Evolutionary conservation across 2,113 vertebrate genomes (phyloP), one percentile per base, ranked within the genome.

Genomic region (Ptychochromis oligacanthus): DNA sequence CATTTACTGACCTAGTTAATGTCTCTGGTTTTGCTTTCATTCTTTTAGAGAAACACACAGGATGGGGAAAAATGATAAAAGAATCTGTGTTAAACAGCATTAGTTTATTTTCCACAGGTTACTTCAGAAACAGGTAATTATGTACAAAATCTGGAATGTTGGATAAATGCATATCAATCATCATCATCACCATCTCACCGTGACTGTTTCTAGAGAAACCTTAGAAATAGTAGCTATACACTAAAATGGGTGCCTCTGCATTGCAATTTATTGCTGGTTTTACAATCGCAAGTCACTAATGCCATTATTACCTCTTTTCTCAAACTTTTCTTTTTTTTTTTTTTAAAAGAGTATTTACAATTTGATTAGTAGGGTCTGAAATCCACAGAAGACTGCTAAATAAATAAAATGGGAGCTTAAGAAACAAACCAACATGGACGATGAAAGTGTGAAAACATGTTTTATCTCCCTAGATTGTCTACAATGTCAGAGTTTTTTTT

Each of bases 101-200:
- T 97, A 96, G 95, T 98, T 98, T 97, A 97, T 97, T 98, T 95
- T 96, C 95, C 96, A 95, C 96, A 96, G 97, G 95, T 97, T 97
- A 97, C 91, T 93, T 97, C 95, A 96, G 96, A 97, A 97, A 97
- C 95, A 96, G 93, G 95, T 96, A 95, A 91, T 95, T 97, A 98
- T 97, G 93, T 97, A 98, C 96, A 98, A 97, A 97, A 96, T 97
- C 95, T 97, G 97, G 96, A 98, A 97, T 98, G 97, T 96, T 96
- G 96, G 95, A 94, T 96, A 97, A 97, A 97, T 96, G 96, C 94
- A 96, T 95, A 96, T 95, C 95, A 91, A 95, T 96, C 93, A 78
- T 80, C 13, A n/a, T 55, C 72, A 58, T 58, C 75, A 75, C 94
- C 93, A 93, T 94, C 92, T 96, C 89, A 93, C 90, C 87, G 91